Evolutionary conservation across 2,888 invertebrate genomes (phyloP), one percentile per base, ranked within the genome.

Genomic region (Lycocerus yunnanus): DNA sequence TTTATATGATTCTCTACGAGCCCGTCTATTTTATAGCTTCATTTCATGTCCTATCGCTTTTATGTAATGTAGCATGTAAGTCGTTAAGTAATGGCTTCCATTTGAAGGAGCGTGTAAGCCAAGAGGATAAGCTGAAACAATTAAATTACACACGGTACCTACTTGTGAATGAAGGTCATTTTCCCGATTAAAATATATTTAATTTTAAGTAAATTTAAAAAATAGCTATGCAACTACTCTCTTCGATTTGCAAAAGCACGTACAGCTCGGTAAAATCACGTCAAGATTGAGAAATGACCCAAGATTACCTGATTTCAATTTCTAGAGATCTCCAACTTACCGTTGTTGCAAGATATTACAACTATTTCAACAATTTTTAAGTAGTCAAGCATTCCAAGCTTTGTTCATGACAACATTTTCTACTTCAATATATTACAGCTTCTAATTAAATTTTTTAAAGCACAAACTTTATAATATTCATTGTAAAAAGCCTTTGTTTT

Each of bases 261-360:
- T 77, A 77, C 76, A 74, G 6, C 75, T 77, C 74, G 74, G 74
- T 73, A 73, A 78, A 77, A 77, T 77, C 76, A 75, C 78, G 76
- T 60, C 67, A 70, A 74, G 68, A 76, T 77, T 69, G 69, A 73
- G 76, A 71, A 78, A 79, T 77, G 78, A 72, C 79, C 73, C 71
- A 66, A 78, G 80, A 81, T 80, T 80, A 79, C 79, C 70, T 73
- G 74, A 73, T 77, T 80, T 71, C 78, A 78, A 81, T 79, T 63
- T 63, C 61, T 6, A 78, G 78, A 79, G 76, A 78, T 79, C 76
- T 75, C 71, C 71, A 74, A 80, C 71, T 78, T 79, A 78, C 78
- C 70, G 77, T 77, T 79, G 77, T 77, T 80, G 74, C 78, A 68
- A 69, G 74, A 75, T 72, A n/a, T 27, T 27, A n/a, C 43, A 78